Percentiles rank a stretch among this genome's conserved stretches.
Evolutionary conservation across 2,797 vertebrate genomes (phyloP).

Genomic region (Moxostoma hubbsi): DNA sequence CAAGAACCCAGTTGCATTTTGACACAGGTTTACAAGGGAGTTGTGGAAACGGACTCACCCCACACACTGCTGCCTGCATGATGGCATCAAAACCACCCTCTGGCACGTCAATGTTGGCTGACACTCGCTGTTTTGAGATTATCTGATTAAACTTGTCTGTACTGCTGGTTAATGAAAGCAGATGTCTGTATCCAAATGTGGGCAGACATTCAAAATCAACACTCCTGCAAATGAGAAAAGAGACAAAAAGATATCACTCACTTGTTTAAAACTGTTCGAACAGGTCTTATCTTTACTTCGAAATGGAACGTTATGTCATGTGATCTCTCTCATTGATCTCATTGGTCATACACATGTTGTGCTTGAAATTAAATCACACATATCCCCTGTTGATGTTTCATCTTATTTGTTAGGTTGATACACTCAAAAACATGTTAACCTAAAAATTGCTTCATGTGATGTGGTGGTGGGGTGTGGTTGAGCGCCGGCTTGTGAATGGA

Average conservation of each 20-base stretch:
- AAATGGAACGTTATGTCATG: not conserved
- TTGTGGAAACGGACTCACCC: slow-evolving; percentile 76
- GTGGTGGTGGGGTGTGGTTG: no score
- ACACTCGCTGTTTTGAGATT: slow-evolving; percentile 85
- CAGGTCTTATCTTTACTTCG: not conserved
- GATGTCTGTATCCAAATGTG: slow-evolving; percentile 92
- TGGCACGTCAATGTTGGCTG: slow-evolving; percentile 88
- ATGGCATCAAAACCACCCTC: slow-evolving; percentile 97
- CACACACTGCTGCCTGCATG: slow-evolving; percentile 97
- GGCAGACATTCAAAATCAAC: slow-evolving; percentile 78
- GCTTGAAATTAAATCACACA: no score
- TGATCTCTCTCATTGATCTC: not conserved
- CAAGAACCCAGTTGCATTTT: not conserved
- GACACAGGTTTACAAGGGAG: not conserved
- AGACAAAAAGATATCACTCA: not conserved
- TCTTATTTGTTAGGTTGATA: slow-evolving; percentile 12
- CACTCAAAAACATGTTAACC: not conserved
- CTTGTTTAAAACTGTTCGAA: not conserved
- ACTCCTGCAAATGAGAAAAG: slow-evolving; percentile 70
- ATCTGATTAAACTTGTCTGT: slow-evolving; percentile 91
- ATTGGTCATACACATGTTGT: not conserved
- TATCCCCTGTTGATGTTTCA: not conserved
- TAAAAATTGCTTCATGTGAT: no score
- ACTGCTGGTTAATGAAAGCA: slow-evolving; percentile 89
- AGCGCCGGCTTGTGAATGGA: no score